These are phyloP conservation scores for Caenorhabditis angaria DNA, from an alignment of 2,888 invertebrate genomes.

Conservation along the genomic window DNA sequence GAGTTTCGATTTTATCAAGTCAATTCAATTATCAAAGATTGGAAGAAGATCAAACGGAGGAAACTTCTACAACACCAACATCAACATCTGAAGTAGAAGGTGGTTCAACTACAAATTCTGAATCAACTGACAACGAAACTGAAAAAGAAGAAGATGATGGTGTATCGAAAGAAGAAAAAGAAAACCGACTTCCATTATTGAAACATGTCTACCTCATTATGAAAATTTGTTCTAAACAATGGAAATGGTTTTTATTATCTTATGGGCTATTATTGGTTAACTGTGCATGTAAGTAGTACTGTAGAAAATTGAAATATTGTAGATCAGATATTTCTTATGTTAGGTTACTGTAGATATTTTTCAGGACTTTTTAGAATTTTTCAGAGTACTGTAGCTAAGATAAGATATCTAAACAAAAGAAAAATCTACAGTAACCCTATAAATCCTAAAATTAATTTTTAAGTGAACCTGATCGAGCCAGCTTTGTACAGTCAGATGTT, in stretches of 20 bases:
- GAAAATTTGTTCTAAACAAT: slow-evolving; percentile 32
- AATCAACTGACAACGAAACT: not conserved
- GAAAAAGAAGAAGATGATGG: slow-evolving; percentile 31
- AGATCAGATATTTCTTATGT: not conserved
- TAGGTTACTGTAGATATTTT: not conserved
- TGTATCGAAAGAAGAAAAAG: slow-evolving; percentile 33
- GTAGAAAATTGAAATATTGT: not conserved
- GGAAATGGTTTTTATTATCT: slow-evolving; percentile 34
- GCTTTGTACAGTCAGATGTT: slow-evolving; percentile 36
- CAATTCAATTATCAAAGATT: slow-evolving; percentile 12
- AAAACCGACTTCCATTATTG: slow-evolving; percentile 26
- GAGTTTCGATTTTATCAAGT: slow-evolving; percentile 11
- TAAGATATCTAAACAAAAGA: not conserved
- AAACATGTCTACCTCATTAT: slow-evolving; percentile 31
- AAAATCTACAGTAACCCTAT: not conserved
- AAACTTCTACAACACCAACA: not conserved
- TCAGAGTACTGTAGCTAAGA: not conserved
- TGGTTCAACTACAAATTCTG: not conserved
- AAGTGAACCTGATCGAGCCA: slow-evolving; percentile 38
- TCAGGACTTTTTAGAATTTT: not conserved
- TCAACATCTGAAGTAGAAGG: not conserved
- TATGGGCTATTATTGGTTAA: slow-evolving; percentile 21
- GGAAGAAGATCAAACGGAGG: not conserved
- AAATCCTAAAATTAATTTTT: slow-evolving; percentile 8
- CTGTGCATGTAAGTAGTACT: slow-evolving; percentile 21